These are phyloP conservation scores for Mimas tiliae DNA, from an alignment of 2,888 invertebrate genomes.

Conservation along the genomic window DNA sequence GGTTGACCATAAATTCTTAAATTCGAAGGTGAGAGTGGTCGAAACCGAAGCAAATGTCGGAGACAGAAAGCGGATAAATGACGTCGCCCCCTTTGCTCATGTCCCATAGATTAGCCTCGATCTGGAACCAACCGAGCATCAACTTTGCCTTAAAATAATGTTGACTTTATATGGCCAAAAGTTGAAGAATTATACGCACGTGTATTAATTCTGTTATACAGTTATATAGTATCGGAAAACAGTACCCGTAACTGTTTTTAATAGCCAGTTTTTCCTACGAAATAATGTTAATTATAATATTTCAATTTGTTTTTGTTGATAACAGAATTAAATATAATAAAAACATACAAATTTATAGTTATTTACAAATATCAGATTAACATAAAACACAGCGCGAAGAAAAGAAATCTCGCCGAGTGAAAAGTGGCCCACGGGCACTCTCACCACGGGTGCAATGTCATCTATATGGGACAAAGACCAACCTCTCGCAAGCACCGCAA, in stretches of 20 bases:
- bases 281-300: too few species aligned
- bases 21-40: slow-evolving; percentile 13
- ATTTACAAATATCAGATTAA: slow-evolving; percentile 21
- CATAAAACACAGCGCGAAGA: slow-evolving; percentile 30
- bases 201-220: neutral
- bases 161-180: neutral
- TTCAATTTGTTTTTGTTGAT: too few species aligned
- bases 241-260: neutral
- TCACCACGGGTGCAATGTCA: slow-evolving; percentile 34
- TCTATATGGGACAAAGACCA: slow-evolving; percentile 27
- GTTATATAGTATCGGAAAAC: neutral
- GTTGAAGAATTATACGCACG: neutral
- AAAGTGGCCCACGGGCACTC: slow-evolving; percentile 51
- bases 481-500: slow-evolving; percentile 63
- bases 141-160: slow-evolving; percentile 35
- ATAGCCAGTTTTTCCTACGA: neutral
- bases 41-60: slow-evolving; percentile 7
- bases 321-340: neutral
- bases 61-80: slow-evolving; percentile 26
- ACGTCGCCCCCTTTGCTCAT: slow-evolving; percentile 13
- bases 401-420: slow-evolving; percentile 47
- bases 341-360: neutral
- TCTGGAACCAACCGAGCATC: slow-evolving; percentile 36
- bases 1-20: neutral
- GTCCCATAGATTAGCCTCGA: slow-evolving; percentile 28